These are phyloP conservation scores for Mormyrops boulengeri DNA, from an alignment of 2,797 vertebrate species.

Conservation along the genomic window DNA sequence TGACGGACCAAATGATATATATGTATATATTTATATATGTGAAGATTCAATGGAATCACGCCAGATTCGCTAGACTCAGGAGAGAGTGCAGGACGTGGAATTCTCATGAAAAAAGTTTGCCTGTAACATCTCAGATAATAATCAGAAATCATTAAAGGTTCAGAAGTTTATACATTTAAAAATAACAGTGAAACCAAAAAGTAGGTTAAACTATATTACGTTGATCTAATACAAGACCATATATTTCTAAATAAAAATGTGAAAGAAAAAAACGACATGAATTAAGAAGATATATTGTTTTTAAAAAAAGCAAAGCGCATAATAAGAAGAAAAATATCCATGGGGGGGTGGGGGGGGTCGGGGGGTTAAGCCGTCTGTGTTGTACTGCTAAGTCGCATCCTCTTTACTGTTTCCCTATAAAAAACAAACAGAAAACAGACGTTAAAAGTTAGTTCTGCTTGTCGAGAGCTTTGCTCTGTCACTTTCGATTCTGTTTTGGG, in stretches of 20 bases:
- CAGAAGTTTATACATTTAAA: background rate
- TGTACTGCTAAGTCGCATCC: slow-evolving; percentile 27
- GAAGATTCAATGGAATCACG: background rate
- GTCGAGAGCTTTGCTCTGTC: background rate
- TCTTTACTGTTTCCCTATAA: slow-evolving; percentile 43
- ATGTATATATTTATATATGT: background rate
- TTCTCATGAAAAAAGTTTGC: background rate
- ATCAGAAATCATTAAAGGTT: background rate
- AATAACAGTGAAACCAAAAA: background rate
- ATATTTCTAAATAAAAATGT: background rate
- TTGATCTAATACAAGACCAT: background rate
- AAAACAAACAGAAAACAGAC: background rate
- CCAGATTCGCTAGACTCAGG: background rate
- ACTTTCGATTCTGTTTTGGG: background rate
- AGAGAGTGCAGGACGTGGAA: background rate
- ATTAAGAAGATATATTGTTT: background rate
- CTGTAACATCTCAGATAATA: background rate
- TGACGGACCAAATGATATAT: background rate
- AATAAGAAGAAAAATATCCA: background rate
- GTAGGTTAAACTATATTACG: background rate
- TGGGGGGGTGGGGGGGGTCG: background rate
- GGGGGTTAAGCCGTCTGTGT: background rate
- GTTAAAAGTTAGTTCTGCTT: background rate
- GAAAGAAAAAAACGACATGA: background rate
- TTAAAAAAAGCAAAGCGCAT: background rate